A percentile compares a stretch with the other conserved stretches of the same genome.
phyloP scores from a whole-genome alignment of 2,113 vertebrate species.

The Cyanoliseus patagonus region DNA sequence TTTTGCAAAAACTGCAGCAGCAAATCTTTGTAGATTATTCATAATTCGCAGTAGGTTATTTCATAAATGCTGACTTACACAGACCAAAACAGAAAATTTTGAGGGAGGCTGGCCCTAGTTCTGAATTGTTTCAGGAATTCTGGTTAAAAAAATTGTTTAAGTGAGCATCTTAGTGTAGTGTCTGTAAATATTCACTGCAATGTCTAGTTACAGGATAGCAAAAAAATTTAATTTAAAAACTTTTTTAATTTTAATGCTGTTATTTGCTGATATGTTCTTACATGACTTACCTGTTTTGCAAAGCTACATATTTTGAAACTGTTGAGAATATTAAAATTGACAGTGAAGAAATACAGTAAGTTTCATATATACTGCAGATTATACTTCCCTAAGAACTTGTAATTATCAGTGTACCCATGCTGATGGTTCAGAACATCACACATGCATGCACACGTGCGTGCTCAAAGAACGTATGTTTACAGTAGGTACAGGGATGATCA shows the following conservation, averaged over 20 bases:
- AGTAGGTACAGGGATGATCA: not conserved
- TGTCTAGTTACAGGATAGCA: not conserved
- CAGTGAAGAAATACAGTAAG: not conserved
- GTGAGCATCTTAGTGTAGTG: not conserved
- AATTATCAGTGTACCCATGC: not conserved
- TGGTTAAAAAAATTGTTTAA: not conserved
- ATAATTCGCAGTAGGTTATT: not conserved
- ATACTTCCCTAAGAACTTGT: not conserved
- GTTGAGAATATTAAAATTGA: not conserved
- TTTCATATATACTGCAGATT: not conserved
- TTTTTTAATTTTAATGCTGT: not conserved
- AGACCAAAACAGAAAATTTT: not conserved
- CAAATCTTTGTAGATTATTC: not conserved
- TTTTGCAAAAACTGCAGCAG: not conserved
- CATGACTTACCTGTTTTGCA: not conserved
- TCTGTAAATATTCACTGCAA: not conserved
- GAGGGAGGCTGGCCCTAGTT: not conserved
- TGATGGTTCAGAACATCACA: not conserved
- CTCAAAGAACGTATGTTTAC: not conserved
- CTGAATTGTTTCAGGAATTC: not conserved
- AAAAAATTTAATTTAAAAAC: not conserved
- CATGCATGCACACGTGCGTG: fast-evolving
- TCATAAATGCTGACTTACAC: not conserved
- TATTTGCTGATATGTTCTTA: not conserved
- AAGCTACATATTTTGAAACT: not conserved